Evolutionary conservation across 2,888 invertebrate genomes (phyloP).

Genomic region (Eristalinus sepulchralis): DNA sequence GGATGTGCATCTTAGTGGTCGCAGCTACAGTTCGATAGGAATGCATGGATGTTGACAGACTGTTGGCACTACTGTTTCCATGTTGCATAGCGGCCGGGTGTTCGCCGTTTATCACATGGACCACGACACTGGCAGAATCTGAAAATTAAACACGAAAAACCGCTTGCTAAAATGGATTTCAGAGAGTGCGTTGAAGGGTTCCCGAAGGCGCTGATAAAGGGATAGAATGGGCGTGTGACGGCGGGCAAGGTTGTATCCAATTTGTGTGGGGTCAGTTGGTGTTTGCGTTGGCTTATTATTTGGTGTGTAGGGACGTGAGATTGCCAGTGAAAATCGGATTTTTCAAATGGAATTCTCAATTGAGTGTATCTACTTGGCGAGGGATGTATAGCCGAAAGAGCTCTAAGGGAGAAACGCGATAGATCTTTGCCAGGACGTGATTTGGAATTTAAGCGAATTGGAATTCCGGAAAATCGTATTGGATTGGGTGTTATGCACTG

Average conservation of each 20-base stretch:
- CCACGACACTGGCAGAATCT: constrained; percentile 88
- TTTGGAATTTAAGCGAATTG: constrained; percentile 21
- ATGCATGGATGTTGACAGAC: constrained; percentile 68
- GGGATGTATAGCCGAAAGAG: constrained; percentile 10
- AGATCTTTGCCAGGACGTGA: constrained; percentile 30
- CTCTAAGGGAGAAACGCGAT: neutral
- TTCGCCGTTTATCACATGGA: constrained; percentile 88
- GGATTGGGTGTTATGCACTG: neutral
- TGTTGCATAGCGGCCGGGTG: constrained; percentile 83
- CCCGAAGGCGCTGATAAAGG: neutral
- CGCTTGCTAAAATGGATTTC: neutral
- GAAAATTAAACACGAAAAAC: constrained; percentile 77
- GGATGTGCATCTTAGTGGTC: constrained; percentile 14
- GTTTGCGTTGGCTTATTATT: constrained; percentile 3
- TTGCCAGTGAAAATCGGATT: neutral
- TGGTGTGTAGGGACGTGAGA: neutral
- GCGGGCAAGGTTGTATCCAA: neutral
- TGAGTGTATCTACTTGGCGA: constrained; percentile 2
- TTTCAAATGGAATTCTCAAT: constrained; percentile 21
- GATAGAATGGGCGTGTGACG: neutral
- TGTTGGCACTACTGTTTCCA: constrained; percentile 73
- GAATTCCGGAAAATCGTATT: constrained; percentile 19
- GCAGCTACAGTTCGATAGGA: constrained; percentile 50
- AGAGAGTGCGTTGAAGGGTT: too few species aligned
- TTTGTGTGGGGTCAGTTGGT: neutral